Percentiles rank a stretch among this genome's conserved stretches.
phyloP scores from a whole-genome alignment of 2,797 vertebrate species.

The Lithobates sylvaticus region DNA sequence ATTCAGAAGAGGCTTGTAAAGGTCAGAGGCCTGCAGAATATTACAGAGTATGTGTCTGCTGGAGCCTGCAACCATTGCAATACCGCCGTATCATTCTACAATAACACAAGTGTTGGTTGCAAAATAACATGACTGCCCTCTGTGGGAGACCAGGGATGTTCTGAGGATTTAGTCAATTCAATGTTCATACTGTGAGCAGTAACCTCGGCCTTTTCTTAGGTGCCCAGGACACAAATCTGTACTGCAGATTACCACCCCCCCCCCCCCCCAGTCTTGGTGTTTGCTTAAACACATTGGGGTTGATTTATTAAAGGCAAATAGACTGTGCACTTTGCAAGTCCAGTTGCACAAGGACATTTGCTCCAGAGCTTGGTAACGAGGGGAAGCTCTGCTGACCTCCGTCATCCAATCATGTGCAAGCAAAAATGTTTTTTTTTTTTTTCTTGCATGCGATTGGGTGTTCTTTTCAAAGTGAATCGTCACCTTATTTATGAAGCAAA shows the following conservation, averaged over 20 bases:
- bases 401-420: too few species aligned
- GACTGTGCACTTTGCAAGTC: too few species aligned
- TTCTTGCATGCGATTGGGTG: too few species aligned
- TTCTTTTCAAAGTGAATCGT: too few species aligned
- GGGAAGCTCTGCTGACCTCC: too few species aligned
- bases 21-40: conserved; percentile 25
- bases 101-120: not conserved
- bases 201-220: not conserved
- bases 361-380: too few species aligned
- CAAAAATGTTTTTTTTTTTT: too few species aligned
- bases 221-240: not conserved
- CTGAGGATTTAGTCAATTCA: not conserved
- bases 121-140: not conserved
- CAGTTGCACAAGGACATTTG: too few species aligned
- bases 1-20: conserved; percentile 2
- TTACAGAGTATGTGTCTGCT: conserved; percentile 4
- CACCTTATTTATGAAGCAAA: too few species aligned
- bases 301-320: too few species aligned
- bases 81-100: not conserved
- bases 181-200: not conserved
- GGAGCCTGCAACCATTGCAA: not conserved
- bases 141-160: not conserved
- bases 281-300: too few species aligned
- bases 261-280: too few species aligned
- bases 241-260: not conserved